Evolutionary conservation across 2,797 vertebrate genomes (phyloP).

Genomic region (Esox masquinongy): DNA sequence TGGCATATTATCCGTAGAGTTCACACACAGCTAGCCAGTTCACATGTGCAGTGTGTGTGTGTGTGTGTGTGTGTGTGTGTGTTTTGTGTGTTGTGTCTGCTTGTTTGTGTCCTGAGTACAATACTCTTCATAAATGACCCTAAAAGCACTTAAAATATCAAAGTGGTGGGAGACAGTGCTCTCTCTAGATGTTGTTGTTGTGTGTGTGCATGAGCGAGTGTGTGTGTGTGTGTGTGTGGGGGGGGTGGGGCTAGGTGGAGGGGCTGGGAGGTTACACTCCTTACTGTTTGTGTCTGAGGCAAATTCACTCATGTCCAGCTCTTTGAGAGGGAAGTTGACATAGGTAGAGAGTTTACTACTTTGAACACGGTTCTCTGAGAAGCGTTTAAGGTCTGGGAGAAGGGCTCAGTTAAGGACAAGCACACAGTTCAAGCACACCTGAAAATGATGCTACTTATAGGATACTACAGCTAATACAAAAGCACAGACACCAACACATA

Average conservation of each 20-base stretch:
- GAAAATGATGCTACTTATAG: background rate
- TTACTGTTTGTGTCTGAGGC: conserved; percentile 86
- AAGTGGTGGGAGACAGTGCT: background rate
- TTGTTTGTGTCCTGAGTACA: background rate
- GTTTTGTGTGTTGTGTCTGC: background rate
- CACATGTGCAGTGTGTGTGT: background rate
- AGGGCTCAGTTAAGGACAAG: conserved; percentile 71
- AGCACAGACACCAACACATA: too few species aligned
- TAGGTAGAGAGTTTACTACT: conserved; percentile 92
- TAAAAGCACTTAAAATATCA: background rate
- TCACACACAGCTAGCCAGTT: background rate
- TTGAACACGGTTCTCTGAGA: conserved; percentile 88
- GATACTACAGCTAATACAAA: background rate
- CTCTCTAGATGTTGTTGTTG: background rate
- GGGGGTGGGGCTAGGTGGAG: too few species aligned
- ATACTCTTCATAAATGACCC: background rate
- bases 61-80: background rate
- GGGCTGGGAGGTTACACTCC: conserved; percentile 34
- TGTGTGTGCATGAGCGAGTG: too few species aligned
- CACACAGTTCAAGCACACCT: background rate
- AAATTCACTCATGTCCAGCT: conserved; percentile 91
- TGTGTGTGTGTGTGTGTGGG: background rate
- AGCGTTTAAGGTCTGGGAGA: conserved; percentile 90
- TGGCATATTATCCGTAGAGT: background rate
- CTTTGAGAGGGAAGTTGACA: conserved; percentile 91